Evolutionary conservation across 2,888 invertebrate species (phyloP).

Genomic region (Resseliella maxima): DNA sequence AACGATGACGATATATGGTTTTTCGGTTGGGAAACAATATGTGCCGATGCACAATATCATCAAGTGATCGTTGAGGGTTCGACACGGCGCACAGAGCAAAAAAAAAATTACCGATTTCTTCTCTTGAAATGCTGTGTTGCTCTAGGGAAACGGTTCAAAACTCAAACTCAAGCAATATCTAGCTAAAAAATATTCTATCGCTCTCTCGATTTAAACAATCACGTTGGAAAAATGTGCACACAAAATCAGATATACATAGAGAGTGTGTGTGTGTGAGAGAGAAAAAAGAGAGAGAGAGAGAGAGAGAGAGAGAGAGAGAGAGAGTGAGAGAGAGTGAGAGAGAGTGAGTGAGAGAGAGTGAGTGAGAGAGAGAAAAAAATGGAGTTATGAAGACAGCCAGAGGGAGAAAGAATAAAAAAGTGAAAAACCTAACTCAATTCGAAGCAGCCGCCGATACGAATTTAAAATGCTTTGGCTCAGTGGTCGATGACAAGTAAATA

Average conservation of each 20-base stretch:
- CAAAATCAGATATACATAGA: too few species aligned
- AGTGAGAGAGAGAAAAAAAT: too few species aligned
- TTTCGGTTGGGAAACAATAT: background rate
- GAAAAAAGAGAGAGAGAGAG: too few species aligned
- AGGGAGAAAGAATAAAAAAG: background rate
- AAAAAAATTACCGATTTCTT: constrained; percentile 5
- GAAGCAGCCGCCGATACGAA: background rate
- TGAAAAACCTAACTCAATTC: constrained; percentile 30
- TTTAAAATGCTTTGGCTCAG: background rate
- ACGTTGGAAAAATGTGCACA: background rate
- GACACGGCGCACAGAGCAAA: background rate
- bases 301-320: too few species aligned
- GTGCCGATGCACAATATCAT: background rate
- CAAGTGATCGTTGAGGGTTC: constrained; percentile 39
- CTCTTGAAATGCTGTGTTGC: background rate
- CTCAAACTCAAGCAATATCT: background rate
- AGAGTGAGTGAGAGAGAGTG: too few species aligned
- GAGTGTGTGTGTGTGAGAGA: too few species aligned
- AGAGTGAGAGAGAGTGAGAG: too few species aligned
- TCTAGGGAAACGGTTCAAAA: background rate
- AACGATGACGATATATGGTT: background rate
- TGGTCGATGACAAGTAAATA: constrained; percentile 44
- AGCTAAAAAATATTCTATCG: background rate
- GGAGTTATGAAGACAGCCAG: background rate
- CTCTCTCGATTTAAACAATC: background rate